Percentiles rank a stretch among this genome's conserved stretches.
Evolutionary conservation across 2,113 vertebrate genomes (phyloP).

Genomic region (Nothocercus julius): DNA sequence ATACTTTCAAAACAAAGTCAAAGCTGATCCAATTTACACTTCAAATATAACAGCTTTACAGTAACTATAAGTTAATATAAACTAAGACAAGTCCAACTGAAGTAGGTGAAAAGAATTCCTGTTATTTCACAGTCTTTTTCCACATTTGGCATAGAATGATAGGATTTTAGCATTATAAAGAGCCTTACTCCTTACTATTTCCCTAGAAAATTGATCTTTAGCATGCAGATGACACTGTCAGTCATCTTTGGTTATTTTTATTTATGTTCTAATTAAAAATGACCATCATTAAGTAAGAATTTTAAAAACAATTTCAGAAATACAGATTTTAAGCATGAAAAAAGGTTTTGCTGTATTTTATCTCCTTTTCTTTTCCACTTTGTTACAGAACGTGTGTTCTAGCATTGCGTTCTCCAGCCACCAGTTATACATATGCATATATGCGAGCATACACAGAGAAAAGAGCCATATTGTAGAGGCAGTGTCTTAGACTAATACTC

Average conservation of each 20-base stretch:
- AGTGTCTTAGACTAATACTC: background rate
- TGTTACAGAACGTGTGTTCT: rapidly evolving
- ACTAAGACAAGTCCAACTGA: background rate
- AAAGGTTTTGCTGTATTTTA: background rate
- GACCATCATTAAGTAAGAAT: rapidly evolving
- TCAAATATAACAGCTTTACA: background rate
- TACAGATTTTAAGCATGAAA: background rate
- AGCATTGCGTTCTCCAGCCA: background rate
- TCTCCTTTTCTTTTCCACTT: background rate
- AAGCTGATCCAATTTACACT: background rate
- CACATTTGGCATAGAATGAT: background rate
- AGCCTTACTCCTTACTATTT: background rate
- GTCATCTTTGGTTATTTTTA: background rate
- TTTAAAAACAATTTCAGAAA: background rate
- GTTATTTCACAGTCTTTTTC: background rate
- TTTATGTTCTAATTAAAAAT: background rate
- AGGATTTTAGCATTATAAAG: background rate
- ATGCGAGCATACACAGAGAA: background rate
- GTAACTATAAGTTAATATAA: background rate
- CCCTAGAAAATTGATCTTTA: background rate
- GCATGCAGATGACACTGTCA: background rate
- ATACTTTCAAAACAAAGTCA: background rate
- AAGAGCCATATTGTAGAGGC: background rate
- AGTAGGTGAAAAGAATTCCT: background rate
- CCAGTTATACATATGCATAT: background rate